A percentile compares a stretch with the other conserved stretches of the same genome.
These are phyloP conservation scores for Strix uralensis DNA, from an alignment of 2,113 vertebrate genomes.

Conservation along the genomic window DNA sequence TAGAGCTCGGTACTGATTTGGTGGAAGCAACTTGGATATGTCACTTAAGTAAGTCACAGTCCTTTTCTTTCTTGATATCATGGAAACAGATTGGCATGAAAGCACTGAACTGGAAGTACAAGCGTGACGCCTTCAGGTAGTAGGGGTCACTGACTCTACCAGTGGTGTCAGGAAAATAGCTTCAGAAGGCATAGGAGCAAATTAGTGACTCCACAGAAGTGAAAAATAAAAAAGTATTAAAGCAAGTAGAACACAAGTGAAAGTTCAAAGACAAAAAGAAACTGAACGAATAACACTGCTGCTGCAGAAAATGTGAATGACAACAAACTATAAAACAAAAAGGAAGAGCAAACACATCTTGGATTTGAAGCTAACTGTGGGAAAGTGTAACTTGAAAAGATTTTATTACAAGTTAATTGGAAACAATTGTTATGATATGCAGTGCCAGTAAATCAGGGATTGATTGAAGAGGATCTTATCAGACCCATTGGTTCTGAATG, in stretches of 20 bases:
- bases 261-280: not conserved
- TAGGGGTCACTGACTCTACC: not conserved
- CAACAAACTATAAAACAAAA: not conserved
- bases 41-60: not conserved
- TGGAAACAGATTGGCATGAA: not conserved
- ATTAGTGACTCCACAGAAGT: not conserved
- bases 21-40: not conserved
- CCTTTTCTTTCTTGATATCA: not conserved
- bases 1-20: not conserved
- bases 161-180: not conserved
- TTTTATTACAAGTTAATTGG: not conserved
- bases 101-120: not conserved
- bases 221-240: not conserved
- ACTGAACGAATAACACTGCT: not conserved
- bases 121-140: not conserved
- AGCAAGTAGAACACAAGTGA: not conserved
- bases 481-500: not conserved
- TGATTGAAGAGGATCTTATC: not conserved
- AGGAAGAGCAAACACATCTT: not conserved
- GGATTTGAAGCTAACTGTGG: not conserved
- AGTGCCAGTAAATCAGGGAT: not conserved
- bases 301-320: not conserved
- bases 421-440: not conserved
- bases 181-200: not conserved
- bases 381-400: not conserved